A percentile compares a stretch with the other conserved stretches of the same genome.
phyloP scores from a whole-genome alignment of 64 coral and sea anemone genomes.

The Porites lutea region DNA sequence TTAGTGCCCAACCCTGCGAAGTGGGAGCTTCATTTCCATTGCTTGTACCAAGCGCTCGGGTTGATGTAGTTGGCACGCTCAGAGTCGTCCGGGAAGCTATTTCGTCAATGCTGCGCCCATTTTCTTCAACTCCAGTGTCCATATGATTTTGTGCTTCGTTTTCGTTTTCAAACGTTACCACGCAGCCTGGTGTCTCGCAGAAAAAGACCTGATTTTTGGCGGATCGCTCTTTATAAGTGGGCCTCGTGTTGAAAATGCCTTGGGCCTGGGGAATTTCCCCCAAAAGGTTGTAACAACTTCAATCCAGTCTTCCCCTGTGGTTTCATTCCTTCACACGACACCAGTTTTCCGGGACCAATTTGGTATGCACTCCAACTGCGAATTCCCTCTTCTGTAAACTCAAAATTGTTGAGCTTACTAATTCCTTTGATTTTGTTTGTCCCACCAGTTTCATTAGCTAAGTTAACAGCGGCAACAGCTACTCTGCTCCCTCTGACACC shows the following conservation, averaged over 20 bases:
- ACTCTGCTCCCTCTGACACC: neutral
- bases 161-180: slow-evolving; percentile 14
- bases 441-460: neutral
- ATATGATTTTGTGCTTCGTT: slow-evolving; percentile 22
- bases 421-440: neutral
- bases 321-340: neutral
- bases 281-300: slow-evolving; percentile 7
- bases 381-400: neutral
- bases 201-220: slow-evolving; percentile 19
- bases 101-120: neutral
- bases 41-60: no score
- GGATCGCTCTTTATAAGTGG: neutral
- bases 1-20: neutral
- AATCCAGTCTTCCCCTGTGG: neutral
- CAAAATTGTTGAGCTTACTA: neutral
- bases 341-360: neutral
- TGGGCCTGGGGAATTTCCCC: neutral
- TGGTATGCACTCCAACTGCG: neutral
- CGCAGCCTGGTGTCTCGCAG: slow-evolving; percentile 7
- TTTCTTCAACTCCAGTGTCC: slow-evolving; percentile 29
- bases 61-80: neutral
- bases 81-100: neutral
- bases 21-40: neutral
- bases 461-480: neutral
- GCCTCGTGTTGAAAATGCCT: neutral